A percentile compares a stretch with the other conserved stretches of the same genome.
Conservation (phyloP, 2,888 invertebrate genomes). For the Machimus rusticus region DNA sequence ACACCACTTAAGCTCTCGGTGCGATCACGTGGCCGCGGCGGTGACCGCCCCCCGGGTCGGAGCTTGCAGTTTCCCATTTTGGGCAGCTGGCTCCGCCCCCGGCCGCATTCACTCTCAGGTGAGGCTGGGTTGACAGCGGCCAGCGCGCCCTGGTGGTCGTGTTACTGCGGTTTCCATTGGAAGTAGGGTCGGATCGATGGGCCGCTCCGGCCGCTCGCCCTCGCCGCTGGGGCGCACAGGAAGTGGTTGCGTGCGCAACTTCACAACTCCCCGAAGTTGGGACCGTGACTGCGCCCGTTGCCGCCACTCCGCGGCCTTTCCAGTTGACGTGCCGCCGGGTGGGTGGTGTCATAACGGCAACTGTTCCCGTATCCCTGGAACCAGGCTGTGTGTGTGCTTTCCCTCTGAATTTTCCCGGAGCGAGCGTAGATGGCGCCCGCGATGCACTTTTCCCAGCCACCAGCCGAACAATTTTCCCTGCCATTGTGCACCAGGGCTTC, state of each 20-base stretch:
- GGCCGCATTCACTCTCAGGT: neutral
- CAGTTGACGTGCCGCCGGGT: constrained; percentile 12
- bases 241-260: constrained; percentile 38
- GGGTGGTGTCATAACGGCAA: constrained; percentile 29
- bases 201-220: neutral
- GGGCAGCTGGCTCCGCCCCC: neutral
- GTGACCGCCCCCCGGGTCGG: neutral
- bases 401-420: neutral
- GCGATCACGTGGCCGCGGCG: neutral
- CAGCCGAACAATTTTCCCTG: constrained; percentile 20
- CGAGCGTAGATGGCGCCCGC: constrained; percentile 29
- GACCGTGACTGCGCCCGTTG: neutral
- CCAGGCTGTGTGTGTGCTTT: neutral
- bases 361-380: constrained; percentile 7
- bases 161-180: constrained; percentile 37
- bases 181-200: constrained; percentile 34
- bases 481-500: constrained; percentile 21
- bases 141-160: neutral
- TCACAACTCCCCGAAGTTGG: neutral
- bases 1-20: neutral
- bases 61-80: constrained; percentile 15
- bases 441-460: constrained; percentile 31
- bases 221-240: neutral
- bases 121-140: neutral
- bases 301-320: constrained; percentile 21